Conservation (phyloP, 2,113 vertebrate species). For the Origma solitaria region DNA sequence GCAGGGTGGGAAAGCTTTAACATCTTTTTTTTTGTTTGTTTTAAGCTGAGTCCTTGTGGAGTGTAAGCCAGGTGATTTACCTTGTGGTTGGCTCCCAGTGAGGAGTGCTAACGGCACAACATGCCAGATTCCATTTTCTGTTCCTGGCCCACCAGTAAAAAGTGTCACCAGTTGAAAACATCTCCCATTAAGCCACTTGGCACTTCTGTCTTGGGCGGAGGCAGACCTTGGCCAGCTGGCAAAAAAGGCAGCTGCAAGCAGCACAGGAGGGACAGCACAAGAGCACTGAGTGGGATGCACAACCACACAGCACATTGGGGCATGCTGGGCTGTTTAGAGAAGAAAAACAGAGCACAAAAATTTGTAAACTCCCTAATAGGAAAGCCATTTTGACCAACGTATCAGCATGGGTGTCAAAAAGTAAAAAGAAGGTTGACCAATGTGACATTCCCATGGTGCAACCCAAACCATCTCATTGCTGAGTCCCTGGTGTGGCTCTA, state of each 20-base stretch:
- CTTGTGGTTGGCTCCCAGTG: not conserved
- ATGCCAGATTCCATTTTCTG: not conserved
- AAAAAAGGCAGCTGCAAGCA: not conserved
- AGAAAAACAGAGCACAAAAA: not conserved
- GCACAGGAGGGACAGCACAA: not conserved
- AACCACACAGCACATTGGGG: not conserved
- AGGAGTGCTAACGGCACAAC: not conserved
- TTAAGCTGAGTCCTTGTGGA: not conserved
- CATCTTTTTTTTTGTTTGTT: not conserved
- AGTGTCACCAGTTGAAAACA: not conserved
- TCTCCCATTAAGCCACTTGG: constrained; percentile 11
- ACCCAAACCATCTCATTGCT: not conserved
- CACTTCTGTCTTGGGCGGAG: not conserved
- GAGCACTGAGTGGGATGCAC: not conserved
- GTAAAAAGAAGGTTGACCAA: not conserved
- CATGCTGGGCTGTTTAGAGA: not conserved
- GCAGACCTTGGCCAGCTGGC: not conserved
- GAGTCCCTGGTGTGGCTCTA: not conserved
- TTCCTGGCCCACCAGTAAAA: not conserved
- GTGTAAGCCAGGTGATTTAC: not conserved
- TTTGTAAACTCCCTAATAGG: not conserved
- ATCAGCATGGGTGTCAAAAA: not conserved
- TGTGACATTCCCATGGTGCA: not conserved
- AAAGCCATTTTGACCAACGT: not conserved
- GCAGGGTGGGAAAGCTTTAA: not conserved